Base-by-base conservation (phyloP, 1,140 invertebrate genomes). In the roundworm (Caenorhabditis elegans) region DNA sequence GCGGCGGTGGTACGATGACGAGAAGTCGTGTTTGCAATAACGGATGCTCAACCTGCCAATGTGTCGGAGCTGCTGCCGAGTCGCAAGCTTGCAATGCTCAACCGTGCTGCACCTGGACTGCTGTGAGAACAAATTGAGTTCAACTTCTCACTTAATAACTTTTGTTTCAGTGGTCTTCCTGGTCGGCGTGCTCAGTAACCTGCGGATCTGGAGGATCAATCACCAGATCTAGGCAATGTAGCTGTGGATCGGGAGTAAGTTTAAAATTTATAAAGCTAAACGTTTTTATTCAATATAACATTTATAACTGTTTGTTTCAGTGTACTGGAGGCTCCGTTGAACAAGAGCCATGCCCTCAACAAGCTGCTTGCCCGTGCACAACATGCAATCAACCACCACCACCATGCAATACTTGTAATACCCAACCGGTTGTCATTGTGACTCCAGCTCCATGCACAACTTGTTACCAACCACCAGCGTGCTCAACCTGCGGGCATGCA, bases 1-100 rank as follows among this genome's bases (percentile, higher is more conserved):
- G 90, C 80, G 90, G 90, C 8, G 87, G 87, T 10, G 90, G 90
- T 2, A 87, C 86, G 85, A 84, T 87, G 49, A 87, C 87, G 6
- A 75, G 88, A 43, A 87, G 86, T 76, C 85, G 87, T 55, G 76
- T 83, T n/a, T 90, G 90, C 83, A 82, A 78, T 47, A 60, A 76
- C 48, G 79, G 65, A 70, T 84, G 82, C 79, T 82, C 78, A 11
- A 46, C 76, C 47, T 84, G 82, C 70, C 78, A 76, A 47, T 84
- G 82, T 49, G 36, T 70, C 46, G 82, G 82, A 22, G 24, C 48
- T n/a, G 28, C 60, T 78, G 65, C 65, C 31, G 82, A 84, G 60
- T 76, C 70, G 70, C 76, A 82, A 55, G 46, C 78, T 28, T 84
- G 82, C 70, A 82, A 82, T 46, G 60, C 79, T 39, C 82, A 84